phyloP scores from a whole-genome alignment of 2,888 invertebrate species.

The Philereme transversata region DNA sequence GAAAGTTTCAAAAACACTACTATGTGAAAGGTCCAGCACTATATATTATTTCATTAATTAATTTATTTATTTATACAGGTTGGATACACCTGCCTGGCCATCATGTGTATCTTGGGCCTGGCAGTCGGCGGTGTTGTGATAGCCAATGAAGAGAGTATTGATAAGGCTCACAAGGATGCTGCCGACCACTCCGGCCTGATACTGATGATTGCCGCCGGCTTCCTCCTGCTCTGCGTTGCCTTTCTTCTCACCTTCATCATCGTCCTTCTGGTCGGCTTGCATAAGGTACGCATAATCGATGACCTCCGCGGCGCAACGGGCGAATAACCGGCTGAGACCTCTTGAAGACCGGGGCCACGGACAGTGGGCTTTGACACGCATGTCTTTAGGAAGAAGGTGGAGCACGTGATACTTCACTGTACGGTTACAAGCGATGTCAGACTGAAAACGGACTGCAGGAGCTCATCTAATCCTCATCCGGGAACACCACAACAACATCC shows the following conservation, averaged over 20 bases:
- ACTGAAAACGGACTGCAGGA: neutral
- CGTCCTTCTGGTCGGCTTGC: constrained; percentile 30
- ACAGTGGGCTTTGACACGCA: too few species aligned
- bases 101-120: neutral
- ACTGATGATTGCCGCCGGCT: neutral
- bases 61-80: constrained; percentile 4
- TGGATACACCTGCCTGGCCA: constrained; percentile 1
- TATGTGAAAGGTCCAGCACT: too few species aligned
- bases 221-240: constrained; percentile 15
- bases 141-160: neutral
- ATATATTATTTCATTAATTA: too few species aligned
- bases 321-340: too few species aligned
- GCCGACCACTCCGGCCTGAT: neutral
- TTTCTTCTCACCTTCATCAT: constrained; percentile 24
- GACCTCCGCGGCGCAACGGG: too few species aligned
- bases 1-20: too few species aligned
- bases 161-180: neutral
- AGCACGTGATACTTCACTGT: neutral
- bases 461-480: too few species aligned
- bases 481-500: too few species aligned
- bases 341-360: too few species aligned
- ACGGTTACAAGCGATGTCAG: neutral
- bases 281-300: constrained; percentile 19
- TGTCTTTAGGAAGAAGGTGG: too few species aligned
- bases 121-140: constrained; percentile 2